Conservation (phyloP, 2,888 invertebrate genomes). For the Mimachlamys varia region DNA sequence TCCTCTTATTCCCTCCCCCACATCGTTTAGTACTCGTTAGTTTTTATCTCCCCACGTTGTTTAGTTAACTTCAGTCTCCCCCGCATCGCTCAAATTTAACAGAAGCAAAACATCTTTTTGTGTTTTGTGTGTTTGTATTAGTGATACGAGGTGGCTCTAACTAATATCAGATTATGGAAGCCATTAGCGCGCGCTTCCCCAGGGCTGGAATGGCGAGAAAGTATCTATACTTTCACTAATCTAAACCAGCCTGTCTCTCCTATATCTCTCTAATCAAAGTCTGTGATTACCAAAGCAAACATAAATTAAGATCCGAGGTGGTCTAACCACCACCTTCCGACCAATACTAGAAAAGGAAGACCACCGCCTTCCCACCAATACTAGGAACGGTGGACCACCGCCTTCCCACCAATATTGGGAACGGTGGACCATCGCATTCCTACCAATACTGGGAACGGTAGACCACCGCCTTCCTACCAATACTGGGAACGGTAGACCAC, state of each 20-base stretch:
- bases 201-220: neutral
- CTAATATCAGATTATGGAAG: constrained; percentile 21
- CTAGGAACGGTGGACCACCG: no score
- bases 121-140: neutral
- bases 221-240: neutral
- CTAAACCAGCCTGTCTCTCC: no score
- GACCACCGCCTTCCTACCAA: no score
- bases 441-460: no score
- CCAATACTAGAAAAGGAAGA: neutral
- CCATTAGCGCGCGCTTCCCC: constrained; percentile 12
- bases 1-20: no score
- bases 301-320: neutral
- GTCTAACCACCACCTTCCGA: neutral
- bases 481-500: no score
- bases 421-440: no score
- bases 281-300: neutral
- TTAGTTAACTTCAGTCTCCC: neutral
- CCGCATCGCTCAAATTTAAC: neutral
- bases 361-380: no score
- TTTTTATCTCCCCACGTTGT: no score
- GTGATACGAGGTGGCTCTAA: neutral
- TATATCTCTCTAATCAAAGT: neutral
- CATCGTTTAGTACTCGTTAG: no score
- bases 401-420: no score
- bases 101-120: neutral